Evolutionary conservation across 2,113 vertebrate species (phyloP).

Genomic region (Stictonetta naevosa): DNA sequence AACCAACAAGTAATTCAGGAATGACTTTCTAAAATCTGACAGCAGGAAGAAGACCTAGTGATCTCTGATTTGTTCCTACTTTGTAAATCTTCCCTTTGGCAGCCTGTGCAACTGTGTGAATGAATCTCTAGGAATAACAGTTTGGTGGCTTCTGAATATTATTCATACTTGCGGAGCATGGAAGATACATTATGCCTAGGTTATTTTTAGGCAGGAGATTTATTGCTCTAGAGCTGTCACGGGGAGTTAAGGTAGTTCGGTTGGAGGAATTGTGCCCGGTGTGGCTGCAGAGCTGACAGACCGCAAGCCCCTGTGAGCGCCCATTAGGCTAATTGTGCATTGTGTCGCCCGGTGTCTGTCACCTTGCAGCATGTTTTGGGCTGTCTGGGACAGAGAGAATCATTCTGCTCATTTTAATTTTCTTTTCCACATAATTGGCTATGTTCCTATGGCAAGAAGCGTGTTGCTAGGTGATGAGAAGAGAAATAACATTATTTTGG

Average conservation of each 20-base stretch:
- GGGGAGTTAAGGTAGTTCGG: constrained; percentile 30
- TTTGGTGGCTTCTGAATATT: constrained; percentile 43
- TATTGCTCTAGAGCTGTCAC: constrained; percentile 42
- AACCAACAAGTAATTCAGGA: neutral
- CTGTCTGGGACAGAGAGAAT: neutral
- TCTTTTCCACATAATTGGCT: constrained; percentile 3
- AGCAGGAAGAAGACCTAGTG: neutral
- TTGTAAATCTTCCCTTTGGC: neutral
- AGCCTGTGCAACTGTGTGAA: neutral
- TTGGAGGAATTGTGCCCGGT: neutral
- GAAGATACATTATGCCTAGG: constrained; percentile 57
- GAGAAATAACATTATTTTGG: constrained; percentile 39
- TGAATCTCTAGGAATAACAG: constrained; percentile 40
- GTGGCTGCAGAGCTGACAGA: constrained; percentile 29
- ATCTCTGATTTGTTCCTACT: neutral
- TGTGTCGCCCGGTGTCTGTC: constrained; percentile 27
- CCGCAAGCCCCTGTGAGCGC: constrained; percentile 12
- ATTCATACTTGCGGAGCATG: constrained; percentile 51
- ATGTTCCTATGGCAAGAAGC: neutral
- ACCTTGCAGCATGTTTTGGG: neutral
- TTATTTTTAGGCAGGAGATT: constrained; percentile 72
- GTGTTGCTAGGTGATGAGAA: constrained; percentile 40
- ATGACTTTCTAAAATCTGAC: neutral
- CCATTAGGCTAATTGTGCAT: constrained; percentile 57
- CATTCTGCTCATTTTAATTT: neutral